phyloP scores from a whole-genome alignment of 2,888 invertebrate species.

The Digitonthophagus gazella region DNA sequence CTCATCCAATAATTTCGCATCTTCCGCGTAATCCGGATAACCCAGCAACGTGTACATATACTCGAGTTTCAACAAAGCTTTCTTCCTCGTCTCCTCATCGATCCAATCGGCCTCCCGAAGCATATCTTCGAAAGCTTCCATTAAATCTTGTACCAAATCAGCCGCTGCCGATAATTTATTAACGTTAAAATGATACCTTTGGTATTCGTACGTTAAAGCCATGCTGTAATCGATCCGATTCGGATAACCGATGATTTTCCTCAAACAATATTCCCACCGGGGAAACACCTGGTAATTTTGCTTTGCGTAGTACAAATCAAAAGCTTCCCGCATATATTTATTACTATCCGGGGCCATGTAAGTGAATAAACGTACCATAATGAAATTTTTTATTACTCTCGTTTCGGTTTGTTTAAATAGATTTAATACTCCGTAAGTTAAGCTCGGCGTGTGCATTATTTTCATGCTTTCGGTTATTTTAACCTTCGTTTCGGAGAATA shows the following conservation, averaged over 20 bases:
- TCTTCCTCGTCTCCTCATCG: constrained; percentile 52
- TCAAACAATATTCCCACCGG: constrained; percentile 47
- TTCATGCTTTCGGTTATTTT: constrained; percentile 38
- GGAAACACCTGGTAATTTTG: constrained; percentile 35
- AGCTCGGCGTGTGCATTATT: constrained; percentile 33
- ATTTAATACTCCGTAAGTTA: constrained; percentile 43
- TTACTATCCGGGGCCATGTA: constrained; percentile 47
- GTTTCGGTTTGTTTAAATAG: constrained; percentile 41
- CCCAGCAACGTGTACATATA: constrained; percentile 50
- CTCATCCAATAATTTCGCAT: constrained; percentile 38
- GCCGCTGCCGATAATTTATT: constrained; percentile 40
- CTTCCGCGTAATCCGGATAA: constrained; percentile 42
- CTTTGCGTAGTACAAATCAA: constrained; percentile 41
- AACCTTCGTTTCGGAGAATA: constrained; percentile 41
- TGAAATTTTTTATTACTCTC: constrained; percentile 45
- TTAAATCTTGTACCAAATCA: constrained; percentile 51
- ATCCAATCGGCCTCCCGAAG: constrained; percentile 55
- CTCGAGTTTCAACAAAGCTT: constrained; percentile 53
- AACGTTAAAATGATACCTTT: constrained; percentile 42
- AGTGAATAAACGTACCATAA: constrained; percentile 44
- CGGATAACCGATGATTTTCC: constrained; percentile 45
- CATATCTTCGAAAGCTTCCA: constrained; percentile 51
- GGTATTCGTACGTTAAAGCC: constrained; percentile 46
- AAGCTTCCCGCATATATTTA: constrained; percentile 39
- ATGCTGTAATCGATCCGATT: constrained; percentile 42